These are phyloP conservation scores for Agriopis marginaria DNA, from an alignment of 2,888 invertebrate species.

Conservation along the genomic window DNA sequence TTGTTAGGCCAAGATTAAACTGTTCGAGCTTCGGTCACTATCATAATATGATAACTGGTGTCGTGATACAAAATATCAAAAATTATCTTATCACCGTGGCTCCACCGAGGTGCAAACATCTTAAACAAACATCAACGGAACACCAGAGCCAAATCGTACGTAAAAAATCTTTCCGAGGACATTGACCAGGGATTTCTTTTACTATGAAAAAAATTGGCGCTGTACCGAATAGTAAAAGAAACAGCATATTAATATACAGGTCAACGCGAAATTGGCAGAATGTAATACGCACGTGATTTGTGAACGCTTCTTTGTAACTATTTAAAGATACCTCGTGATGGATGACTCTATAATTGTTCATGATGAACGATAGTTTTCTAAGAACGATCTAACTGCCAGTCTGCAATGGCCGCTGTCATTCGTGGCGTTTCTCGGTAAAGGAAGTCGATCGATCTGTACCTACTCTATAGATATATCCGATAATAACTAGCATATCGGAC, in stretches of 20 bases:
- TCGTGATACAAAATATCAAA: constrained; percentile 72
- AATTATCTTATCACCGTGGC: constrained; percentile 74
- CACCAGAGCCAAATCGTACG: constrained; percentile 47
- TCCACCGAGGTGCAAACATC: constrained; percentile 71
- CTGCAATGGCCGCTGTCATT: constrained; percentile 6
- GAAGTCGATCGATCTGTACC: constrained; percentile 46
- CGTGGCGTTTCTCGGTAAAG: constrained; percentile 40
- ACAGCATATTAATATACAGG: constrained; percentile 35
- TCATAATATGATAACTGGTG: constrained; percentile 66
- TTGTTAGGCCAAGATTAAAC: constrained; percentile 65
- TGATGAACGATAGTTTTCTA: constrained; percentile 16
- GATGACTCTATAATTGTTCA: constrained; percentile 34
- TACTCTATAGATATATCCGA: constrained; percentile 47
- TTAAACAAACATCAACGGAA: constrained; percentile 61
- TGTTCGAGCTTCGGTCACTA: constrained; percentile 60
- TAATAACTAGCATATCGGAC: constrained; percentile 60
- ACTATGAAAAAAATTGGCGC: constrained; percentile 53
- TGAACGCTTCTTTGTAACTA: constrained; percentile 29
- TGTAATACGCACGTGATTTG: constrained; percentile 41
- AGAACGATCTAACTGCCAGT: constrained; percentile 11
- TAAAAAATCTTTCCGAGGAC: constrained; percentile 48
- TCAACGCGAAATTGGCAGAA: constrained; percentile 51
- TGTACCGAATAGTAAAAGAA: constrained; percentile 47
- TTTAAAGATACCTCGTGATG: constrained; percentile 40
- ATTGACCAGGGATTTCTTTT: constrained; percentile 52